Evolutionary conservation across 2,888 invertebrate species (phyloP).

Genomic region (Metalampra italica): DNA sequence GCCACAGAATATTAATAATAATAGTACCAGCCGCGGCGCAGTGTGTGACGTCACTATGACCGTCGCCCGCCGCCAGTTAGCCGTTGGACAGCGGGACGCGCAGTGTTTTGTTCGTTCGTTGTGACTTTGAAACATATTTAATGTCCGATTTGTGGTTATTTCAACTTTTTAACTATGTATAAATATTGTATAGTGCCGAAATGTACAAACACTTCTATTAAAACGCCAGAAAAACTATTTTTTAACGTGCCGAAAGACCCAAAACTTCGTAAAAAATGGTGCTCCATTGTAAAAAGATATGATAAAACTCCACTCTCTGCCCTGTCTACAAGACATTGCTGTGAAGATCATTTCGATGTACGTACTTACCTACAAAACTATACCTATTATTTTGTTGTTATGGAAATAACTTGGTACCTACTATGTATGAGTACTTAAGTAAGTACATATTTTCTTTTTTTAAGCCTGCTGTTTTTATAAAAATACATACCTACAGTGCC

Average conservation of each 20-base stretch:
- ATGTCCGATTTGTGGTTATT: too few relatives aligned
- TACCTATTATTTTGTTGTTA: too few relatives aligned
- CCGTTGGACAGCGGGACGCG: too few relatives aligned
- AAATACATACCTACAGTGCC: too few relatives aligned
- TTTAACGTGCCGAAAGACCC: constrained; percentile 2
- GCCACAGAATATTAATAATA: neutral
- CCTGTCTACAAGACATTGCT: neutral
- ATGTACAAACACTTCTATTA: neutral
- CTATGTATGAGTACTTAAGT: too few relatives aligned
- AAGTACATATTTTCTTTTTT: too few relatives aligned
- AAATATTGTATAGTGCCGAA: neutral
- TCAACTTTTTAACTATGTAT: too few relatives aligned
- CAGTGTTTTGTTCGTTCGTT: too few relatives aligned
- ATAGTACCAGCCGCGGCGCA: neutral
- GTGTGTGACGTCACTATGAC: neutral
- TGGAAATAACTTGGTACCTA: neutral
- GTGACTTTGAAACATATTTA: too few relatives aligned
- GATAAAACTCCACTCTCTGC: neutral
- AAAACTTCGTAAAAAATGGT: constrained; percentile 2
- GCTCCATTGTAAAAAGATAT: neutral
- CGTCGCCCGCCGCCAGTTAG: too few relatives aligned
- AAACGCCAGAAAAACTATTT: neutral
- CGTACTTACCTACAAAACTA: neutral
- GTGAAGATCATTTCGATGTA: constrained; percentile 6
- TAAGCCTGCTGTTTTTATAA: too few relatives aligned